Evolutionary conservation across 2,113 vertebrate species (phyloP), one percentile per base, ranked within the genome.

Genomic region (Laticauda laticaudata): DNA sequence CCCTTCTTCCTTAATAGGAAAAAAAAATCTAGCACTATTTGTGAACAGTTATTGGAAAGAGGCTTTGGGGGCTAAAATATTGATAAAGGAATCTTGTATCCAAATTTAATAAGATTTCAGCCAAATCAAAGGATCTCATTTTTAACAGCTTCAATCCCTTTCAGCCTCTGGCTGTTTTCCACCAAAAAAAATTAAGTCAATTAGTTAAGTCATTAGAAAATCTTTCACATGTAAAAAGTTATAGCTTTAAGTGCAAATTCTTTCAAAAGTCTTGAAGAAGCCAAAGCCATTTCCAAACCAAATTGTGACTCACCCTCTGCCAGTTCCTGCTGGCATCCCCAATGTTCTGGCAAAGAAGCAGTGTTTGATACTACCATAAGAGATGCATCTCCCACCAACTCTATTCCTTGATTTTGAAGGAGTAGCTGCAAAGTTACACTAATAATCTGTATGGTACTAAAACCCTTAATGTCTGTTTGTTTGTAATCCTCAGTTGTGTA

Each of bases 191-290:
- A 51, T 97, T 95, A 97, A 97, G 95, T 96, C 95, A 97, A 97
- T 97, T 96, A 96, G 96, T 94, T 96, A 95, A 97, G 95, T 96
- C 93, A 97, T 97, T 97, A 97, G 94, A 96, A 96, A 97, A 95
- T 87, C 75, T 92, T 91, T 97, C 93, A 86, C 75, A 95, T 96
- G 81, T 87, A 88, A 64, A 90, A 89, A 96, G 94, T 93, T 90
- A 20, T 88, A 90, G 88, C 93, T 96, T 93, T 24, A 96, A 97
- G 92, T 95, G 86, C 94, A 94, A 24, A 9, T 24, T 94, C 64
- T 96, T 92, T 94, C 93, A 92, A 0, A 1, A 95, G 88, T 57
- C 95, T 51, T n/a, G 93, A 85, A 94, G 94, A 91, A 91, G 57
- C 12, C 5, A 3, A 45, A 45, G 86, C 8, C 85, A 43, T 4